These are phyloP conservation scores for Drosophila mayaguana DNA, from an alignment of 2,888 invertebrate genomes.

Conservation along the genomic window DNA sequence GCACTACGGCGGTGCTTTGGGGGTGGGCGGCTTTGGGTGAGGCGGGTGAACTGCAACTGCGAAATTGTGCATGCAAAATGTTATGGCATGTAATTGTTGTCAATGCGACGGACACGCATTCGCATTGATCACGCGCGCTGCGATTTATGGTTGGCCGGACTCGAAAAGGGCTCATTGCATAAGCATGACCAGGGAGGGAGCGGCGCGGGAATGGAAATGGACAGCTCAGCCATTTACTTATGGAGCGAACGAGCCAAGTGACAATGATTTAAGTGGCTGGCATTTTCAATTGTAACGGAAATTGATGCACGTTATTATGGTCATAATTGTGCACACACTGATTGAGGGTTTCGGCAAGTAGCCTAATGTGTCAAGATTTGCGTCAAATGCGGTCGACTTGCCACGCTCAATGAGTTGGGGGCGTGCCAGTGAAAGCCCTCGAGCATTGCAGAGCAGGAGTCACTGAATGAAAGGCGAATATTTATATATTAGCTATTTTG, in stretches of 20 bases:
- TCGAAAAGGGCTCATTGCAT: constrained; percentile 37
- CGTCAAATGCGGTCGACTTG: constrained; percentile 9
- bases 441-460: not conserved
- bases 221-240: constrained; percentile 4
- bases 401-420: not conserved
- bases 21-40: not conserved
- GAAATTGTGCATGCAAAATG: constrained; percentile 64
- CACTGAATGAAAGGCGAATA: no score
- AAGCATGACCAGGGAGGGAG: constrained; percentile 14
- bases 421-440: constrained; percentile 1
- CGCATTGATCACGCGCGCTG: constrained; percentile 59
- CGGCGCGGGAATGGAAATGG: not conserved
- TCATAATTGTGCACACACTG: constrained; percentile 26
- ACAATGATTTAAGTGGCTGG: constrained; percentile 60
- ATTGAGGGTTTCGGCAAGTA: constrained; percentile 13
- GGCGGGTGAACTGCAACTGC: constrained; percentile 10
- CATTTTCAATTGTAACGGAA: constrained; percentile 53
- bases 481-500: no score
- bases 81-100: constrained; percentile 66
- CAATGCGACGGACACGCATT: constrained; percentile 57
- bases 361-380: constrained; percentile 23
- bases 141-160: constrained; percentile 58
- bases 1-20: not conserved
- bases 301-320: constrained; percentile 33
- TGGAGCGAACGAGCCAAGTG: constrained; percentile 41